Percentiles rank a stretch among this genome's conserved stretches.
Evolutionary conservation across 2,888 invertebrate species (phyloP).

Genomic region (Ophion slaviceki): DNA sequence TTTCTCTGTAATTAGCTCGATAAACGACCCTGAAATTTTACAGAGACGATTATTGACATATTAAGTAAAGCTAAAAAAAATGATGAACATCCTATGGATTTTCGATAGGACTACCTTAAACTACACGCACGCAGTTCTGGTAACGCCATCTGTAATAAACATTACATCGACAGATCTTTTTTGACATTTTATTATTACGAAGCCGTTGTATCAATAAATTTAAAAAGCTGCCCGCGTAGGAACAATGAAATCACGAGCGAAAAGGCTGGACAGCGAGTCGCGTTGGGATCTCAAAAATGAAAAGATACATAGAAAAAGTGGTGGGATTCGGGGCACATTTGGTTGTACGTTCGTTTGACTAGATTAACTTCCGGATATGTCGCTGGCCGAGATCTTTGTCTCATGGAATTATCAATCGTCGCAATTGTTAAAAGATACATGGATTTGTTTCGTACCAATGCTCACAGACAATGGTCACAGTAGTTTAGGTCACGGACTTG

Average conservation of each 20-base stretch:
- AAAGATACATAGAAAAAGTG: not conserved
- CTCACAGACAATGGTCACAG: not conserved
- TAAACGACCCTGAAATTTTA: no score
- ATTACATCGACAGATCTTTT: not conserved
- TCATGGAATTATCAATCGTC: not conserved
- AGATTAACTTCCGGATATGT: conserved; percentile 28
- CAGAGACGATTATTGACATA: no score
- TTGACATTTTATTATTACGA: not conserved
- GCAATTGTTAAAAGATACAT: not conserved
- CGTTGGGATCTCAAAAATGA: not conserved
- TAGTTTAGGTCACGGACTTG: not conserved
- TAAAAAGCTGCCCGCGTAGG: not conserved
- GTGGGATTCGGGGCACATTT: conserved; percentile 17
- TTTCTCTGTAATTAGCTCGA: no score
- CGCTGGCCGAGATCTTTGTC: conserved; percentile 5
- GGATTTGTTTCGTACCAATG: no score
- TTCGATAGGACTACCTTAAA: no score
- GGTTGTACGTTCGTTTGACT: conserved; percentile 52
- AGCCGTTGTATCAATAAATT: not conserved
- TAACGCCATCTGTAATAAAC: no score
- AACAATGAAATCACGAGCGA: not conserved
- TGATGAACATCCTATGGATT: no score
- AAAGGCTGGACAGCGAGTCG: not conserved
- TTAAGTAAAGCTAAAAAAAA: no score
- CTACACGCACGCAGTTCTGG: no score